Evolutionary conservation across 2,888 invertebrate genomes (phyloP), one percentile per base, ranked within the genome.

Genomic region (Microplitis manilae): DNA sequence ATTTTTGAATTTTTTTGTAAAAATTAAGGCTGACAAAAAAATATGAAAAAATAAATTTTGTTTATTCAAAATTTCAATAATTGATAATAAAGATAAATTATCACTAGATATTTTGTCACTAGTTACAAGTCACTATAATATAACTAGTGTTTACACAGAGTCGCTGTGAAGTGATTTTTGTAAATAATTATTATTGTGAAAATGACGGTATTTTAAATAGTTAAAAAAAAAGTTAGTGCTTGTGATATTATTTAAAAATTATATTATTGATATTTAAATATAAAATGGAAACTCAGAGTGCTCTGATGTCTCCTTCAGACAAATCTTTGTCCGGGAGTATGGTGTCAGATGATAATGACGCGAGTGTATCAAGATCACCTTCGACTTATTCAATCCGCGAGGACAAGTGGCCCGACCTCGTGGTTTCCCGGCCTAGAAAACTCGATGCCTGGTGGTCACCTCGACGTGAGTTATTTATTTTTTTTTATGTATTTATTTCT

Each of bases 351-450:
- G 91, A 90, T 70, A 89, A 87, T 81, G 89, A 90, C 60, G 69
- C 73, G 87, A 91, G 87, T 85, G 87, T 90, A 76, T 92, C 92
- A 72, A 90, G 92, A 85, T 93, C 93, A 39, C 92, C 93, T 8
- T 93, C 93, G 61, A 88, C 91, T 77, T 91, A 92, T 74, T 93
- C 93, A n/a, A 89, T 92, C 65, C 87, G 90, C 81, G 92, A 92
- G 81, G 92, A 90, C 81, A 89, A 87, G 77, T 90, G 90, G 90
- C 90, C 90, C 8, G 89, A 90, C 79, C 83, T 90, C 59, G 87
- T 90, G 13, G 90, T 90, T 4, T 90, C 90, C 59, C 85, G 90
- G 81, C 90, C 90, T 13, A 85, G 89, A 77, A 90, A 88, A 82
- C 83, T 88, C 81, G 89, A 89, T 81, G 86, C 83, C 60, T 89